These are phyloP conservation scores for Drosophila mimica DNA, from an alignment of 2,888 invertebrate species.

Conservation along the genomic window DNA sequence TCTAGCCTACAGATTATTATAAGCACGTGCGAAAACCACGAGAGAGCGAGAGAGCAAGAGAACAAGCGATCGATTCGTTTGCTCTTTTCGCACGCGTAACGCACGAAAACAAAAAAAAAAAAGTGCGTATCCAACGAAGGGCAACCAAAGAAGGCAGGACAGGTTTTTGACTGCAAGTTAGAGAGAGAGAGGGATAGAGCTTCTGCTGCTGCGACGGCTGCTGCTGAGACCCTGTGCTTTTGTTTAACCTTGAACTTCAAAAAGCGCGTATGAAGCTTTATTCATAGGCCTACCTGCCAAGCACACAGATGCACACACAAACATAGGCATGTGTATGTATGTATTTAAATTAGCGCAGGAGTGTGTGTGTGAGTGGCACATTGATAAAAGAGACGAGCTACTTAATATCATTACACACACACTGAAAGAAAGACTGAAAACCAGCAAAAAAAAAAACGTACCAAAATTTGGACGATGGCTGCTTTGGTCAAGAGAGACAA, in stretches of 20 bases:
- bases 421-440: constrained; percentile 11
- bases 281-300: constrained; percentile 73
- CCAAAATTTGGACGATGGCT: constrained; percentile 34
- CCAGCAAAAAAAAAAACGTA: constrained; percentile 9
- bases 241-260: constrained; percentile 84
- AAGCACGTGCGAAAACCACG: constrained; percentile 8
- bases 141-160: constrained; percentile 41
- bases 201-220: background rate
- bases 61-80: background rate
- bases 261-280: constrained; percentile 58
- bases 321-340: constrained; percentile 22
- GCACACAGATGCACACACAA: constrained; percentile 17
- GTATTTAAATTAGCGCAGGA: constrained; percentile 47
- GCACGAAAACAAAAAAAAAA: constrained; percentile 7
- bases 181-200: background rate
- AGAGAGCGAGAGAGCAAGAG: background rate
- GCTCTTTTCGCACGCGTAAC: constrained; percentile 22
- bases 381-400: constrained; percentile 36
- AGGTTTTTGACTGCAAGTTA: constrained; percentile 50
- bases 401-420: constrained; percentile 33
- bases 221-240: constrained; percentile 21
- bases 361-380: constrained; percentile 41
- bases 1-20: constrained; percentile 18
- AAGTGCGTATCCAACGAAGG: constrained; percentile 47
- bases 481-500: constrained; percentile 51